Base-by-base conservation (phyloP, 2,797 vertebrate genomes). In the Gallinago solitaria region DNA sequence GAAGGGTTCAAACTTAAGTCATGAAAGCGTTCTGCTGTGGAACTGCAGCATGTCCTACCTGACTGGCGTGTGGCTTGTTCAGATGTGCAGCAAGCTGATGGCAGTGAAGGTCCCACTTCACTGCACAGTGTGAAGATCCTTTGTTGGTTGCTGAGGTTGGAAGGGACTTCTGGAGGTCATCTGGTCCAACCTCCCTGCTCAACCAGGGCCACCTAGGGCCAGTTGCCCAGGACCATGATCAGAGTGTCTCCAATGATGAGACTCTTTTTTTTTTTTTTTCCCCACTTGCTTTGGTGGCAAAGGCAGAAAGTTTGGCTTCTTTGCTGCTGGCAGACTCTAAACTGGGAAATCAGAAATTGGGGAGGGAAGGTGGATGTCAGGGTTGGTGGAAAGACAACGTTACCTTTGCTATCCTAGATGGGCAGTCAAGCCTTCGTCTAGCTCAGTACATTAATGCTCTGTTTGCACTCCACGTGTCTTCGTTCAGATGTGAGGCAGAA, bases 261-360 rank as follows among this genome's bases (percentile, higher is more conserved):
- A 50, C 0, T 3, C 35, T 54, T 39, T 39, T 39, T 39, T 37
- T 39, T 37, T 35, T 37, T 35, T 60, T 75, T 80, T 80, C 71
- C 59, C 45, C 21, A 39, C 67, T 41, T 53, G 54, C 56, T 85
- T 63, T 39, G 30, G 35, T 64, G 61, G 30, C 50, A 74, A 77
- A 90, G 45, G 78, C 48, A 90, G 67, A 60, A 86, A 89, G 59
- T 70, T 78, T 82, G 80, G 39, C 48, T 93, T 56, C 59, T 83
- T 76, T 67, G 80, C 91, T 90, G 77, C 74, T 77, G 70, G 80
- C 80, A 60, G 80, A 74, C 80, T 75, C 67, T 89, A n/a, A 35
- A 15, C 60, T 27, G 35, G 48, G 74, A 60, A 57, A 60, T 50
- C 12, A 64, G 54, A 51, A 78, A 39, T 1, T 12, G 43, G 27